Evolutionary conservation across 1,140 invertebrate genomes (phyloP).

Genomic region (Lordiphosa mommai): DNA sequence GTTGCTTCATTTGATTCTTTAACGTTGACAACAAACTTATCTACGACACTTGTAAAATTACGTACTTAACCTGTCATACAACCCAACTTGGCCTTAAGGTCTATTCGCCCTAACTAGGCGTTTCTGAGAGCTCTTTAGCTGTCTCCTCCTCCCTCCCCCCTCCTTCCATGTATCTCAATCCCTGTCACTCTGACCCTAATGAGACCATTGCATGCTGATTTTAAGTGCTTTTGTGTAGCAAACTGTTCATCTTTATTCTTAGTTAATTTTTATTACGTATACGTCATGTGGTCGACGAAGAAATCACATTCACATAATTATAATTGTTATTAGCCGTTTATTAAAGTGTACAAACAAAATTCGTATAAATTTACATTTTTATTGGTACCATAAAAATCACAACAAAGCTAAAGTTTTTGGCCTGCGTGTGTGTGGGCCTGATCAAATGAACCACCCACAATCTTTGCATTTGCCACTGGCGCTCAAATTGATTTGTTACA

Average conservation of each 20-base stretch:
- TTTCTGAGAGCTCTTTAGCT: neutral
- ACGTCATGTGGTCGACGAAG: constrained; percentile 41
- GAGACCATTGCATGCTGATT: constrained; percentile 40
- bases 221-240: constrained; percentile 10
- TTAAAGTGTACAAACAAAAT: constrained; percentile 15
- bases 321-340: constrained; percentile 52
- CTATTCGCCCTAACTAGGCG: constrained; percentile 25
- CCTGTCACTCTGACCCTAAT: constrained; percentile 7
- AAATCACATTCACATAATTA: neutral
- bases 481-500: constrained; percentile 63
- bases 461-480: constrained; percentile 20
- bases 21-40: constrained; percentile 1
- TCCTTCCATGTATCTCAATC: too few relatives aligned
- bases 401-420: constrained; percentile 24
- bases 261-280: constrained; percentile 38
- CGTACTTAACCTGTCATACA: constrained; percentile 32
- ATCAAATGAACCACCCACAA: constrained; percentile 54
- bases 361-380: constrained; percentile 45
- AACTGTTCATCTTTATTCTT: too few relatives aligned
- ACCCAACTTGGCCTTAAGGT: constrained; percentile 29
- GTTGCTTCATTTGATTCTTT: too few relatives aligned
- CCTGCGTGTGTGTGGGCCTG: constrained; percentile 34
- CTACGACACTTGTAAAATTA: constrained; percentile 19
- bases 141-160: neutral
- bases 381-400: constrained; percentile 28